Evolutionary conservation across 2,113 vertebrate genomes (phyloP).

Genomic region (Pungitius pungitius): DNA sequence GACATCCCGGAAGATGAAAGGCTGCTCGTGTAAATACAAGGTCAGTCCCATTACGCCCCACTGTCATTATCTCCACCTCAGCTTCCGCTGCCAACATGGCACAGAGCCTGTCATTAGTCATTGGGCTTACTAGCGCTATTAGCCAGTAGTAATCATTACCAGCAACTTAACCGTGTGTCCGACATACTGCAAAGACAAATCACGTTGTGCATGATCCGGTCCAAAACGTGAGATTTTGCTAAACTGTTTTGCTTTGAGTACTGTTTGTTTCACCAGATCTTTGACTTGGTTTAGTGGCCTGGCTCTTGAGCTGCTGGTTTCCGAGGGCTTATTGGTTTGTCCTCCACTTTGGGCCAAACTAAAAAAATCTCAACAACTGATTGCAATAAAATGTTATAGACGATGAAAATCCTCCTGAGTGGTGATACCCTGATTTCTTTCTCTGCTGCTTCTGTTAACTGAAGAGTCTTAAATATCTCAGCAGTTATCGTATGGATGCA

Average conservation of each 20-base stretch:
- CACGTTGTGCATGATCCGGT: neutral
- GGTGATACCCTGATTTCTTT: neutral
- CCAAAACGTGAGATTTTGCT: neutral
- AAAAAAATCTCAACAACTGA: neutral
- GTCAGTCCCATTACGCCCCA: constrained; percentile 69
- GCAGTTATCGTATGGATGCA: neutral
- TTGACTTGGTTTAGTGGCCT: too few species aligned
- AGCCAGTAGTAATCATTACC: constrained; percentile 61
- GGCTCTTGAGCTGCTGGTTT: neutral
- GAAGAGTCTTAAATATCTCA: neutral
- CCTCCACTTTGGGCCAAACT: neutral
- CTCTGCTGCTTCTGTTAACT: neutral
- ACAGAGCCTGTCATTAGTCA: constrained; percentile 70
- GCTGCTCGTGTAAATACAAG: constrained; percentile 73
- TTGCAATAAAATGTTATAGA: neutral
- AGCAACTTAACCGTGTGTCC: constrained; percentile 3
- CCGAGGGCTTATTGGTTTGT: neutral
- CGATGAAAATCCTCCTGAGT: neutral
- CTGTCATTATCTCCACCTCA: constrained; percentile 75
- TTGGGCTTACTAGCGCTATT: constrained; percentile 53
- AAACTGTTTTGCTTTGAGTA: neutral
- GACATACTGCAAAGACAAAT: neutral
- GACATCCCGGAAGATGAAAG: constrained; percentile 68
- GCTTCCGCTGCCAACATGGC: constrained; percentile 70
- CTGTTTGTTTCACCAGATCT: neutral